phyloP scores from a whole-genome alignment of 1,140 invertebrate genomes.

The Archegozetes longisetosus region DNA sequence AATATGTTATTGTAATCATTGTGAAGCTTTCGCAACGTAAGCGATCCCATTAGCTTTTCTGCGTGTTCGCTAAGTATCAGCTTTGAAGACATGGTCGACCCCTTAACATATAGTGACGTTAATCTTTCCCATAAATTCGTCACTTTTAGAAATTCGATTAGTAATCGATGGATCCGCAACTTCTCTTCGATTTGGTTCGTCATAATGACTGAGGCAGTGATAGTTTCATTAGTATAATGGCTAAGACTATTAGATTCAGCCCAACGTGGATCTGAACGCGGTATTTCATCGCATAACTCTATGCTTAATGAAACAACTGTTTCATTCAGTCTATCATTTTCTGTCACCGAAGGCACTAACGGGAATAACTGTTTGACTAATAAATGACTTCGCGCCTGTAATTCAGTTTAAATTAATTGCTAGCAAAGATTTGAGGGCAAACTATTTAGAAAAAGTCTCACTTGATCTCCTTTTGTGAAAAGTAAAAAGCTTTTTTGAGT shows the following conservation, averaged over 20 bases:
- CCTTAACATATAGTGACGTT: constrained; percentile 35
- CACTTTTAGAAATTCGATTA: constrained; percentile 53
- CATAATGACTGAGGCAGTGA: constrained; percentile 60
- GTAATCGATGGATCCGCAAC: constrained; percentile 48
- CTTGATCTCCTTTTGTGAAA: too few species aligned
- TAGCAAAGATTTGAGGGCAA: background rate
- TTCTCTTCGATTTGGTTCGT: constrained; percentile 68
- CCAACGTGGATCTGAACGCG: constrained; percentile 73
- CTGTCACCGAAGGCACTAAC: constrained; percentile 31
- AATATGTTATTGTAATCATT: constrained; percentile 26
- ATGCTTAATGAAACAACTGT: constrained; percentile 51
- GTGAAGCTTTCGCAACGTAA: constrained; percentile 42
- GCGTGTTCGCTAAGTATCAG: constrained; percentile 49
- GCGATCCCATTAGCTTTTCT: constrained; percentile 55
- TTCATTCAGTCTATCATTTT: constrained; percentile 44
- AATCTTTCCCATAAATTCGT: constrained; percentile 53
- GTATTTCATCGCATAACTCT: constrained; percentile 71
- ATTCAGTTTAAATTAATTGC: background rate
- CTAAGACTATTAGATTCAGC: constrained; percentile 27
- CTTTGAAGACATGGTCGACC: constrained; percentile 42
- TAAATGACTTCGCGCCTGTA: constrained; percentile 40
- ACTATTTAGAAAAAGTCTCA: background rate
- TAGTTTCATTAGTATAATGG: constrained; percentile 23
- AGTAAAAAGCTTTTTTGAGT: too few species aligned
- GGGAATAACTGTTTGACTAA: constrained; percentile 52